These are phyloP conservation scores for Ptilorrhoa leucosticta DNA, from an alignment of 2,113 vertebrate genomes.

Conservation along the genomic window DNA sequence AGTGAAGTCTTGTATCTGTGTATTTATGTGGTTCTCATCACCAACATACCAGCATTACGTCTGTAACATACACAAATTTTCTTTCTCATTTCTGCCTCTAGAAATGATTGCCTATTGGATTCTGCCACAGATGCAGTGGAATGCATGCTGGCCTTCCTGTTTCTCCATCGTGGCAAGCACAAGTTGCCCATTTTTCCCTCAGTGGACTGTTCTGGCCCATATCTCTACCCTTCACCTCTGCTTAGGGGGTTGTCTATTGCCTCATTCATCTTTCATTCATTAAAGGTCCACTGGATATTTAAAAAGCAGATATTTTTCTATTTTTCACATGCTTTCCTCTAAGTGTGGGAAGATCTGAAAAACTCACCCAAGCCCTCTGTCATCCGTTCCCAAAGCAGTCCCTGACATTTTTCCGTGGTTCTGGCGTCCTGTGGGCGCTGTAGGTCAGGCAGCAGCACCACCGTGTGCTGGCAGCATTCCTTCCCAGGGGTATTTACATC, in stretches of 20 bases:
- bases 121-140: neutral
- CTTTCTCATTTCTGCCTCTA: neutral
- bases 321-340: neutral
- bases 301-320: neutral
- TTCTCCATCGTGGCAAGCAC: neutral
- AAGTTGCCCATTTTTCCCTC: neutral
- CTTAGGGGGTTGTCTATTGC: neutral
- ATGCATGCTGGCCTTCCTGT: neutral
- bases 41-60: neutral
- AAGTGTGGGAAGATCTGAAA: neutral
- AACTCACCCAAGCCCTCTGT: neutral
- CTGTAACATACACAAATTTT: neutral
- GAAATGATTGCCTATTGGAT: neutral
- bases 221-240: neutral
- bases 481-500: neutral
- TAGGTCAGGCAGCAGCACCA: neutral
- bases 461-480: neutral
- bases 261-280: rapidly evolving
- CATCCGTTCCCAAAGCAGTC: neutral
- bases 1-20: neutral
- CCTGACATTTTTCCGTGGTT: rapidly evolving
- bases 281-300: neutral
- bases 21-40: constrained; percentile 10
- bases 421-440: rapidly evolving
- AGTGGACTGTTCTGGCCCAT: rapidly evolving